Evolutionary conservation across 2,797 vertebrate genomes (phyloP).

Genomic region (Benthosema pterotum): DNA sequence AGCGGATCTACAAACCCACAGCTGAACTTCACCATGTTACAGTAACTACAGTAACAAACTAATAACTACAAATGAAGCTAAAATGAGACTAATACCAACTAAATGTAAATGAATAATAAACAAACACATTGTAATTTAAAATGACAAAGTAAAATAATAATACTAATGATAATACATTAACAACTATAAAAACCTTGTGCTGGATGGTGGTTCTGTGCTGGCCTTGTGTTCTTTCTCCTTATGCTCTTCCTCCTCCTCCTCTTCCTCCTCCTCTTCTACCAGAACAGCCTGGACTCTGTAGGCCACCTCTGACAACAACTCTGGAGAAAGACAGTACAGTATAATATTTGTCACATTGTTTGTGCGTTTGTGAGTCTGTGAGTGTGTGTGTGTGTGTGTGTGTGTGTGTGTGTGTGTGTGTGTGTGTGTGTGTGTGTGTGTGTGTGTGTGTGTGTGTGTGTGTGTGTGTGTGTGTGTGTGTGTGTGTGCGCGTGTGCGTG

Average conservation of each 20-base stretch:
- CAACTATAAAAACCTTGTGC: not conserved
- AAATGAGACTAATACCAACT: no score
- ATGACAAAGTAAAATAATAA: no score
- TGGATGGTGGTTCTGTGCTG: constrained; percentile 30
- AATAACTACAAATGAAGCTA: no score
- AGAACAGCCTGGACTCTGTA: constrained; percentile 73
- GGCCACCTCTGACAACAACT: constrained; percentile 62
- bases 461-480: not conserved
- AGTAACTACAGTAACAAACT: no score
- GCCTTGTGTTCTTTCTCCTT: constrained; percentile 11
- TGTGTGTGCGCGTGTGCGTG: no score
- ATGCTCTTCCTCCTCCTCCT: constrained; percentile 44
- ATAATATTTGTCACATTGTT: constrained; percentile 17
- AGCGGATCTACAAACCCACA: no score
- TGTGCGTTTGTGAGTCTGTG: constrained; percentile 36
- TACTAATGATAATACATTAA: no score
- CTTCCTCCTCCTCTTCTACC: constrained; percentile 78
- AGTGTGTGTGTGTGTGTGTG: constrained; percentile 45
- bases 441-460: constrained; percentile 50
- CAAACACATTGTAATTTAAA: no score
- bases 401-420: constrained; percentile 15
- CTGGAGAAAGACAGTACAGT: constrained; percentile 7
- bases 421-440: constrained; percentile 35
- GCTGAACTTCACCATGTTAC: no score
- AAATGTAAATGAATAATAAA: no score